Conservation (phyloP, 2,797 vertebrate genomes). For the Coendou prehensilis region DNA sequence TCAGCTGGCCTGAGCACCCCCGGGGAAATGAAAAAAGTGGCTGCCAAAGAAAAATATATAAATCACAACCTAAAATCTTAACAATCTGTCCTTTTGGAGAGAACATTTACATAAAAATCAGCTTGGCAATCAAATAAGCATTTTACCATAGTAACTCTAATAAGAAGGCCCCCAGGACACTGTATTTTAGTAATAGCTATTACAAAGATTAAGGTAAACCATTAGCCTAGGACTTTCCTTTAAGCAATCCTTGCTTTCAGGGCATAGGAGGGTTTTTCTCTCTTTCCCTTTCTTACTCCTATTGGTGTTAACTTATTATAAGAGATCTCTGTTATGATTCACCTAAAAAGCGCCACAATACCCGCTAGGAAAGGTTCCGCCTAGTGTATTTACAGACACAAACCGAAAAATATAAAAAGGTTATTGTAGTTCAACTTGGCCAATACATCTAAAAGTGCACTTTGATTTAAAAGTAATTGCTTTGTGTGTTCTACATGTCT, state of each 20-base stretch:
- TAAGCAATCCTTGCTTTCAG: background rate
- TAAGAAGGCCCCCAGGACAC: background rate
- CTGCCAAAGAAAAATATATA: background rate
- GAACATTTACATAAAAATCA: background rate
- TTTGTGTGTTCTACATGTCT: background rate
- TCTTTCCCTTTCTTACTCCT: background rate
- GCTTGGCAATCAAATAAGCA: background rate
- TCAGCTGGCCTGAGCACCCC: background rate
- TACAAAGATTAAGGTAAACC: background rate
- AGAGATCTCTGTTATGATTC: background rate
- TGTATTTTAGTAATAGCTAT: background rate
- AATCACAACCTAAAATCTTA: background rate
- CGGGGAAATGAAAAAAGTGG: background rate
- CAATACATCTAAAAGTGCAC: background rate
- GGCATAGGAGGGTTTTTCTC: background rate
- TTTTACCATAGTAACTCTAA: background rate
- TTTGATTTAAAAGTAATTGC: background rate
- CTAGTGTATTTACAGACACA: background rate
- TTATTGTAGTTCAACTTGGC: background rate
- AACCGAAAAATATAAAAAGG: background rate
- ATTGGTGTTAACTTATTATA: background rate
- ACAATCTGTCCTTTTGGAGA: background rate
- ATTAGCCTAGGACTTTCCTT: background rate
- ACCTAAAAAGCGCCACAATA: background rate
- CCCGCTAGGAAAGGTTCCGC: background rate